Evolutionary conservation across 1,140 invertebrate species (phyloP).

Genomic region (Samia ricini): DNA sequence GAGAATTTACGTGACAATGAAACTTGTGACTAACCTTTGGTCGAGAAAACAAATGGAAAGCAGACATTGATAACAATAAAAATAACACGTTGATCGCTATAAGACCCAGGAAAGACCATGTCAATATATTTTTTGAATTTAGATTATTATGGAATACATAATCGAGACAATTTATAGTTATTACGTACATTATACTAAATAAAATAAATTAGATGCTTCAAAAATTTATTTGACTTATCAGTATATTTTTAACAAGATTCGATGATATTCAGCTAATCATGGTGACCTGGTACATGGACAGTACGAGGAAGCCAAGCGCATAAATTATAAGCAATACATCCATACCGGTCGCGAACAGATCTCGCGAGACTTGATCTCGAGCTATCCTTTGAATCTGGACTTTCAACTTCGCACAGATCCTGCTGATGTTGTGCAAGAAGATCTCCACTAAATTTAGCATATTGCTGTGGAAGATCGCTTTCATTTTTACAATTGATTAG

Average conservation of each 20-base stretch:
- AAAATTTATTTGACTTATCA: not conserved
- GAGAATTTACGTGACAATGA: no score
- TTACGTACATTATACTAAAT: no score
- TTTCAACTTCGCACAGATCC: slow-evolving; percentile 19
- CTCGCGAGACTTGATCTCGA: slow-evolving; percentile 30
- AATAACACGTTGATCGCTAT: no score
- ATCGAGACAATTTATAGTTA: no score
- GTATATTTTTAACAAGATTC: not conserved
- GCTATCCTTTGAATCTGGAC: slow-evolving; percentile 33
- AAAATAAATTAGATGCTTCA: not conserved
- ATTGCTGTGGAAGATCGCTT: slow-evolving; percentile 26
- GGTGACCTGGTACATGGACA: slow-evolving; percentile 53
- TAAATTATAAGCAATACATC: slow-evolving; percentile 51
- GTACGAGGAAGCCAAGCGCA: slow-evolving; percentile 50
- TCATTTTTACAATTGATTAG: no score
- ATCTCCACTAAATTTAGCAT: slow-evolving; percentile 37
- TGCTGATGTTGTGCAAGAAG: slow-evolving; percentile 28
- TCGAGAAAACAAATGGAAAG: no score
- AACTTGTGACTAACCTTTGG: no score
- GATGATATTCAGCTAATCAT: slow-evolving; percentile 26
- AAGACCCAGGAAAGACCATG: no score
- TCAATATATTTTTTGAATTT: no score
- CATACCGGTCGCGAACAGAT: slow-evolving; percentile 45
- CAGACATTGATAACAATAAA: no score
- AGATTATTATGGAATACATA: no score